Conservation (phyloP, 2,113 vertebrate genomes). For the Manacus vitellinus region DNA sequence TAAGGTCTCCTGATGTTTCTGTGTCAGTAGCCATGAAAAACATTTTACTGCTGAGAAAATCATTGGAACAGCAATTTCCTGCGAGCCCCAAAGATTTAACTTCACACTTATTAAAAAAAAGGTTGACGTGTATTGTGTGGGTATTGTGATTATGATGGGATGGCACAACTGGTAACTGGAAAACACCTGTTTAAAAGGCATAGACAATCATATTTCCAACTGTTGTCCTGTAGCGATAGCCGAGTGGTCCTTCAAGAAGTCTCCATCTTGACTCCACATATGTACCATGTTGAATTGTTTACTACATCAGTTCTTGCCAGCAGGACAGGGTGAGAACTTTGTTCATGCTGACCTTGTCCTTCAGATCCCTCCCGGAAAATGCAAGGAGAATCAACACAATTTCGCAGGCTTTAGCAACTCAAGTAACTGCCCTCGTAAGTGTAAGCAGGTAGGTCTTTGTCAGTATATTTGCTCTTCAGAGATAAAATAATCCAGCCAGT, state of each 20-base stretch:
- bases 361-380: background rate
- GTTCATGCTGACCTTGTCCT: background rate
- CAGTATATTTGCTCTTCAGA: conserved; percentile 20
- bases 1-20: conserved; percentile 74
- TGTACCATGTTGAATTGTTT: conserved; percentile 52
- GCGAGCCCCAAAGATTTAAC: conserved; percentile 48
- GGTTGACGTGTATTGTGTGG: conserved; percentile 38
- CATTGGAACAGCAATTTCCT: conserved; percentile 4
- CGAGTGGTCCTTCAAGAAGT: conserved; percentile 28
- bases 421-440: background rate
- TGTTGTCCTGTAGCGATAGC: conserved; percentile 5
- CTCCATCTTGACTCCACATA: background rate
- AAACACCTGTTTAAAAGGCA: conserved; percentile 64
- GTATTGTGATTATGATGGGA: conserved; percentile 52
- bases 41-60: conserved; percentile 38
- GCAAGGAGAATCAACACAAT: conserved; percentile 2
- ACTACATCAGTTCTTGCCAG: background rate
- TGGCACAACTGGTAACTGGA: conserved; percentile 72
- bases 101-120: conserved; percentile 45
- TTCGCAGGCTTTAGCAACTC: conserved; percentile 39
- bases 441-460: conserved; percentile 45
- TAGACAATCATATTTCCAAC: conserved; percentile 50
- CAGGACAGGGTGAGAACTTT: conserved; percentile 28
- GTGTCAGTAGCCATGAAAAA: conserved; percentile 51
- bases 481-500: conserved; percentile 41